phyloP scores from a whole-genome alignment of 2,888 invertebrate genomes.

The Athalia cordata region DNA sequence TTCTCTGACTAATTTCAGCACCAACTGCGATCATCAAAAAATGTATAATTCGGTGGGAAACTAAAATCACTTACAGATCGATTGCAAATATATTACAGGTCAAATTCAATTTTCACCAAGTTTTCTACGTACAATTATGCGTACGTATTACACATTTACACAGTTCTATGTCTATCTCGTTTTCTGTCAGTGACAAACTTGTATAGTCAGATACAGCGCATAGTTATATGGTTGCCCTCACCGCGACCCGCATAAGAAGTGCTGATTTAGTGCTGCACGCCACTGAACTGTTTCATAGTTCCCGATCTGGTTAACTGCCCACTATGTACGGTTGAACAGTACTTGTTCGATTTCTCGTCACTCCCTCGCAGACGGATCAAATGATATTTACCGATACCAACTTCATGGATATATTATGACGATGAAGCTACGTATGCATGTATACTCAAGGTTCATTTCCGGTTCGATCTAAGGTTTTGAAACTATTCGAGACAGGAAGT shows the following conservation, averaged over 20 bases:
- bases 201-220: not conserved
- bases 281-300: slow-evolving; percentile 1
- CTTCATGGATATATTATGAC: not conserved
- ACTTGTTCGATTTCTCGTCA: slow-evolving; percentile 1
- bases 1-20: slow-evolving; percentile 14
- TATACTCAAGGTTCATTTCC: no score
- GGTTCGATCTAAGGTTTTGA: not conserved
- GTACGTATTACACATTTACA: not conserved
- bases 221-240: not conserved
- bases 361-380: not conserved
- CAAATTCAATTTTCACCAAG: no score
- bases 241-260: not conserved
- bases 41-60: no score
- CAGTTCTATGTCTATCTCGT: not conserved
- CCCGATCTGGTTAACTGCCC: slow-evolving; percentile 3
- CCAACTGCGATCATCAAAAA: slow-evolving; percentile 16
- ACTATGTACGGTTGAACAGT: not conserved
- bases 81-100: no score
- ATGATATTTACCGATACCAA: not conserved
- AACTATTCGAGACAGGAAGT: not conserved
- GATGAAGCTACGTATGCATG: no score
- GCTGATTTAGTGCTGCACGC: not conserved
- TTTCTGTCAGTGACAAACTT: not conserved
- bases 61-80: no score
- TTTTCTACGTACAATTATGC: not conserved